These are phyloP conservation scores for Phataginus tricuspis DNA, from an alignment of 2,797 vertebrate genomes.

Conservation along the genomic window DNA sequence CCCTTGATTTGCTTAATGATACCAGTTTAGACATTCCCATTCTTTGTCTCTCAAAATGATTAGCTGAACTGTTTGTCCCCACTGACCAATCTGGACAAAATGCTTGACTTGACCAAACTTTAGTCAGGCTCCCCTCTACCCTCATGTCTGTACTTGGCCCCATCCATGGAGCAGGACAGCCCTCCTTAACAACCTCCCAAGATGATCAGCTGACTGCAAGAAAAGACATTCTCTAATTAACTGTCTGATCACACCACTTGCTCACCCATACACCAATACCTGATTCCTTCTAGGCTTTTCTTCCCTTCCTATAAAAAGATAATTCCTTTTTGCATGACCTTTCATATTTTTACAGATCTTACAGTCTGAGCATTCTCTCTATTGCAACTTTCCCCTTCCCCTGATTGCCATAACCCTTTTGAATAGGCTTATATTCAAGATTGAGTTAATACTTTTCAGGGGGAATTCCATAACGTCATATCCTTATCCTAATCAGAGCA, in stretches of 20 bases:
- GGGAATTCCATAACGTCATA: neutral
- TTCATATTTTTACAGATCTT: neutral
- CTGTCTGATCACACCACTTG: neutral
- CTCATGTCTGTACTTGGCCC: neutral
- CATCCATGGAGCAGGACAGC: neutral
- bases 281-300: neutral
- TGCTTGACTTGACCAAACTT: neutral
- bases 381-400: neutral
- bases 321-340: neutral
- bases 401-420: neutral
- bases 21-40: slow-evolving; percentile 26
- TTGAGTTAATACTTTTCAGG: neutral
- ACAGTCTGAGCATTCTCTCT: neutral
- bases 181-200: neutral
- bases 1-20: slow-evolving; percentile 14
- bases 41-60: neutral
- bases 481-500: neutral
- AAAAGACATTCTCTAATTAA: neutral
- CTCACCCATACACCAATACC: neutral
- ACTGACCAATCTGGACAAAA: neutral
- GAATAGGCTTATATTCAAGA: neutral
- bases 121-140: neutral
- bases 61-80: neutral
- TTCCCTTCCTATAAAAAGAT: neutral
- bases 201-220: neutral